These are phyloP conservation scores for Spodoptera littoralis DNA, from an alignment of 2,888 invertebrate genomes.

Conservation along the genomic window DNA sequence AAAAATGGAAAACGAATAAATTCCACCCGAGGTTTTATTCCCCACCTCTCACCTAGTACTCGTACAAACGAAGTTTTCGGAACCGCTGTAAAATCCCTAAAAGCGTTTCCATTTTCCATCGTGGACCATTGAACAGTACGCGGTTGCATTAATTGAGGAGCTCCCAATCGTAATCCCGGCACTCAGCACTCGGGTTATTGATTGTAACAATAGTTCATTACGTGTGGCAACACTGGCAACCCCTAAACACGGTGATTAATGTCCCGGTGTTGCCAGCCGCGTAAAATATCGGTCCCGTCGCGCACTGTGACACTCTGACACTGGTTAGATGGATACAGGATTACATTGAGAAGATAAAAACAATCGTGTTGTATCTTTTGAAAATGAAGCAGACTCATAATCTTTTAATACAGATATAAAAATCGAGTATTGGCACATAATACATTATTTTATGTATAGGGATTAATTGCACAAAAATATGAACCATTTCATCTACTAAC, in stretches of 20 bases:
- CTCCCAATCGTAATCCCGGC: slow-evolving; percentile 32
- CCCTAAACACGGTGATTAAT: slow-evolving; percentile 71
- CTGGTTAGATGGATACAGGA: slow-evolving; percentile 2
- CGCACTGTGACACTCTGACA: slow-evolving; percentile 38
- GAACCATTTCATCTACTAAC: no score
- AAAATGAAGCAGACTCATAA: no score
- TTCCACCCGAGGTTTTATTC: no score
- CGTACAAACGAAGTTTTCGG: no score
- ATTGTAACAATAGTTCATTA: slow-evolving; percentile 71
- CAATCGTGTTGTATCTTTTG: no score
- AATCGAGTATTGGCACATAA: no score
- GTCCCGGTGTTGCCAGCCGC: slow-evolving; percentile 49
- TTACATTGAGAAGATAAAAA: slow-evolving; percentile 13
- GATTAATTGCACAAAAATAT: no score
- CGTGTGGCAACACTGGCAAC: slow-evolving; percentile 44
- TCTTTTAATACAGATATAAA: no score
- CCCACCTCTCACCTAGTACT: no score
- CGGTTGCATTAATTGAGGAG: slow-evolving; percentile 19
- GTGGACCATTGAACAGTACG: slow-evolving; percentile 28
- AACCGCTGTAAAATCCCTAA: slow-evolving; percentile 3
- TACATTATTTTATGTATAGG: no score
- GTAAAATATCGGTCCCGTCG: slow-evolving; percentile 40
- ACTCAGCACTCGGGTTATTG: slow-evolving; percentile 56
- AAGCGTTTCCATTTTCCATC: slow-evolving; percentile 7
- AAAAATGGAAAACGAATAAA: no score